A percentile compares a stretch with the other conserved stretches of the same genome.
These are phyloP conservation scores for Eulithis testata DNA, from an alignment of 2,888 invertebrate genomes.

Conservation along the genomic window DNA sequence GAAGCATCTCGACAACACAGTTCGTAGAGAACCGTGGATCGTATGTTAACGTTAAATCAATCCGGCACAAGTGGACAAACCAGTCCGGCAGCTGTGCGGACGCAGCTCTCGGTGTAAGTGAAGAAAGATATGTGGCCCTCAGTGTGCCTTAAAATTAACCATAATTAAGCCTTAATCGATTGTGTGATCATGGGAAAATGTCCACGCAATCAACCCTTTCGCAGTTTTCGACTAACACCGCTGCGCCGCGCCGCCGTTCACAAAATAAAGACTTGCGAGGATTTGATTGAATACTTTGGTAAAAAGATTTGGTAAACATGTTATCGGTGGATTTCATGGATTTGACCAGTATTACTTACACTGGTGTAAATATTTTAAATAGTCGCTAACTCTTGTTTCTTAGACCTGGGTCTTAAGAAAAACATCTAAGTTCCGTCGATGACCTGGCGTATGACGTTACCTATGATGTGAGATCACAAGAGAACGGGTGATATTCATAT, in stretches of 20 bases:
- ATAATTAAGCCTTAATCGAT: conserved; percentile 23
- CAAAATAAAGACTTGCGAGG: background rate
- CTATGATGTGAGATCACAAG: background rate
- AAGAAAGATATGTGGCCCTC: conserved; percentile 50
- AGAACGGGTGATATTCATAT: background rate
- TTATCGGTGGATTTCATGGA: too few species aligned
- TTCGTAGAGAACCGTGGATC: conserved; percentile 66
- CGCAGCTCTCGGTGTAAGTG: conserved; percentile 66
- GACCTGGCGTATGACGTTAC: background rate
- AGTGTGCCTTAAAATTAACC: conserved; percentile 20
- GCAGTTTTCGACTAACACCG: conserved; percentile 5
- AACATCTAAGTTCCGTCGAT: background rate
- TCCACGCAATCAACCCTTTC: conserved; percentile 5
- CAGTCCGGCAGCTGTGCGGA: conserved; percentile 81
- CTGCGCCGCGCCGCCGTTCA: background rate
- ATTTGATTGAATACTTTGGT: too few species aligned
- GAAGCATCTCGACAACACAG: conserved; percentile 66
- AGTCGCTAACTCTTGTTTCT: conserved; percentile 1
- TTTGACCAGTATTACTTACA: too few species aligned
- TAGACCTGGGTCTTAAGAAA: background rate
- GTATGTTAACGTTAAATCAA: conserved; percentile 81
- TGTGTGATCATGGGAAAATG: conserved; percentile 14
- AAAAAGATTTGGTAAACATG: too few species aligned
- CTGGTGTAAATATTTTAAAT: too few species aligned
- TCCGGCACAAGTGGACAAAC: conserved; percentile 83